These are phyloP conservation scores for Colaptes auratus DNA, from an alignment of 2,113 vertebrate genomes.

Conservation along the genomic window DNA sequence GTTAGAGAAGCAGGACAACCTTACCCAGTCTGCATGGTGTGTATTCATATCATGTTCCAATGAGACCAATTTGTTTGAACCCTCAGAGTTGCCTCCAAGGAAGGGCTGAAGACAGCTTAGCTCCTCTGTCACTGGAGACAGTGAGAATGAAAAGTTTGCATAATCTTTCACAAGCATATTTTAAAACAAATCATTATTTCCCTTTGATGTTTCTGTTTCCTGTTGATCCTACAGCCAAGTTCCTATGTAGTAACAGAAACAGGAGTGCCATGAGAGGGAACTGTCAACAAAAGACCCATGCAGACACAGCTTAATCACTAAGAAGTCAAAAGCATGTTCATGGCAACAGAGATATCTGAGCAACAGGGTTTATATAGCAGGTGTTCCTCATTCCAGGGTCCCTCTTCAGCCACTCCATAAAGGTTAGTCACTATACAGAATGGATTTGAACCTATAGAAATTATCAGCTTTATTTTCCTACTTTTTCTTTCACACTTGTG, in stretches of 20 bases:
- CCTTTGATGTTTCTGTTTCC: constrained; percentile 12
- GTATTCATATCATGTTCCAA: constrained; percentile 27
- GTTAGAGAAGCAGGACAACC: neutral
- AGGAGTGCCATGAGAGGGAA: constrained; percentile 21
- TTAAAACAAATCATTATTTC: constrained; percentile 33
- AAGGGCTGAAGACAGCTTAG: constrained; percentile 47
- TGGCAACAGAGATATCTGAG: neutral
- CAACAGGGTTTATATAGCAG: neutral
- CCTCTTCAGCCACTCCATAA: neutral
- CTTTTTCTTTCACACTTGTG: neutral
- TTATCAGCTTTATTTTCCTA: neutral
- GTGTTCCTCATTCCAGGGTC: neutral
- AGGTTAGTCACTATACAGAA: neutral
- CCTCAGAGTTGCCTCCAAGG: constrained; percentile 40
- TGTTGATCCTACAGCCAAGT: neutral
- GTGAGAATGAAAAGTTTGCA: constrained; percentile 28
- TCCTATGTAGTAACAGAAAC: neutral
- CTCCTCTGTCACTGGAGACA: constrained; percentile 53
- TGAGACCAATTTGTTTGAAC: constrained; percentile 43
- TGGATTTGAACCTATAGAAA: neutral
- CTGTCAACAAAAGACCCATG: neutral
- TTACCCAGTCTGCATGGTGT: neutral
- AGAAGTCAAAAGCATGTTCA: neutral
- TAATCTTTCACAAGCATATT: constrained; percentile 28
- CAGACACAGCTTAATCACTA: neutral